These are phyloP conservation scores for Bombyx mandarina DNA, from an alignment of 1,140 invertebrate species.

Conservation along the genomic window DNA sequence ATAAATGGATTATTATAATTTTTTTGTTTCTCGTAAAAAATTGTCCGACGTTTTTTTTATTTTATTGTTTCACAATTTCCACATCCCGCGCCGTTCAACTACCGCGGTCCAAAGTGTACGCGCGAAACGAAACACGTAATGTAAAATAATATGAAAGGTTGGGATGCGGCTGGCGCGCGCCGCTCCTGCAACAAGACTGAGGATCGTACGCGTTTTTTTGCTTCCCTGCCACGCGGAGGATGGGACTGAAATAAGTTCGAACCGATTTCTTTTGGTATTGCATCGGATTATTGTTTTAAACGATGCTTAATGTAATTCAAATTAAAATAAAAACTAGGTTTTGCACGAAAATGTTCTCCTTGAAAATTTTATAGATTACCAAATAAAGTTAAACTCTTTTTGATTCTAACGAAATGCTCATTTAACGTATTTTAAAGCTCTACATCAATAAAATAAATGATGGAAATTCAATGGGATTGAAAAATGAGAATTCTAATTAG, in stretches of 20 bases:
- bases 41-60: conserved; percentile 12
- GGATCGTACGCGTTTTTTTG: conserved; percentile 44
- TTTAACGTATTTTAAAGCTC: too few species aligned
- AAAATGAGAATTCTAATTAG: conserved; percentile 31
- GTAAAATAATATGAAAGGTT: conserved; percentile 57
- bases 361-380: too few species aligned
- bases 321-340: background rate
- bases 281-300: background rate
- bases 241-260: conserved; percentile 49
- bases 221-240: conserved; percentile 49
- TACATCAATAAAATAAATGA: too few species aligned
- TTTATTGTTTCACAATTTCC: conserved; percentile 55
- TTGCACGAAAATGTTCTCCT: too few species aligned
- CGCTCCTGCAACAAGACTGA: conserved; percentile 55
- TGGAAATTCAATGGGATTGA: too few species aligned
- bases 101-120: conserved; percentile 59
- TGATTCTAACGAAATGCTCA: too few species aligned
- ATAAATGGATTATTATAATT: background rate
- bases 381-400: too few species aligned
- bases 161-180: conserved; percentile 57
- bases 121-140: conserved; percentile 69
- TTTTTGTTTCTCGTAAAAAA: background rate
- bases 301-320: background rate
- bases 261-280: conserved; percentile 34
- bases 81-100: conserved; percentile 47